A percentile compares a stretch with the other conserved stretches of the same genome.
phyloP scores from a whole-genome alignment of 1,140 invertebrate genomes.

The Conus betulinus region DNA sequence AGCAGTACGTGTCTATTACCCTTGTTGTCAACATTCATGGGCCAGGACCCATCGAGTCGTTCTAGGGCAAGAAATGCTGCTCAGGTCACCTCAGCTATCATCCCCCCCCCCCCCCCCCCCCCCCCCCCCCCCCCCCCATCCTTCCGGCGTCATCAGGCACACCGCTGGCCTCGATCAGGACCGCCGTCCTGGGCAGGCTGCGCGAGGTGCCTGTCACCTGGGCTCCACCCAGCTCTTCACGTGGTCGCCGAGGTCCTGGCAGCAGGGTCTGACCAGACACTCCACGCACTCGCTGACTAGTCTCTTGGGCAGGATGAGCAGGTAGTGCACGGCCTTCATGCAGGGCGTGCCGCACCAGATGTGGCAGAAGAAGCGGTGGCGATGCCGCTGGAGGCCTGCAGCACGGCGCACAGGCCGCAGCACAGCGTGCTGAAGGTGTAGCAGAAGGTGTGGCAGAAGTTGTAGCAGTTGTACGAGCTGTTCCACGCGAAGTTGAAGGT shows the following conservation, averaged over 20 bases:
- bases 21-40: too few relatives aligned
- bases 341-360: neutral
- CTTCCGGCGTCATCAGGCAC: too few relatives aligned
- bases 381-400: neutral
- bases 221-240: too few relatives aligned
- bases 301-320: neutral
- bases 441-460: neutral
- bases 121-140: too few relatives aligned
- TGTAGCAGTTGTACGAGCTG: neutral
- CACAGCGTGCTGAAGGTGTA: neutral
- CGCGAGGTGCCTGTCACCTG: too few relatives aligned
- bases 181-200: too few relatives aligned
- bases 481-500: neutral
- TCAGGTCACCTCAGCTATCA: too few relatives aligned
- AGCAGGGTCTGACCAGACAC: neutral
- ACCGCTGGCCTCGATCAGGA: too few relatives aligned
- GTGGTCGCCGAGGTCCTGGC: neutral
- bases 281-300: neutral
- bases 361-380: slow-evolving; percentile 5
- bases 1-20: too few relatives aligned
- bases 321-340: neutral
- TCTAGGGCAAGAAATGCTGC: too few relatives aligned
- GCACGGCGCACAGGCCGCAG: neutral
- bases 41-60: too few relatives aligned
- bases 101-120: too few relatives aligned